These are phyloP conservation scores for Adelphocoris suturalis DNA, from an alignment of 2,888 invertebrate species.

Conservation along the genomic window DNA sequence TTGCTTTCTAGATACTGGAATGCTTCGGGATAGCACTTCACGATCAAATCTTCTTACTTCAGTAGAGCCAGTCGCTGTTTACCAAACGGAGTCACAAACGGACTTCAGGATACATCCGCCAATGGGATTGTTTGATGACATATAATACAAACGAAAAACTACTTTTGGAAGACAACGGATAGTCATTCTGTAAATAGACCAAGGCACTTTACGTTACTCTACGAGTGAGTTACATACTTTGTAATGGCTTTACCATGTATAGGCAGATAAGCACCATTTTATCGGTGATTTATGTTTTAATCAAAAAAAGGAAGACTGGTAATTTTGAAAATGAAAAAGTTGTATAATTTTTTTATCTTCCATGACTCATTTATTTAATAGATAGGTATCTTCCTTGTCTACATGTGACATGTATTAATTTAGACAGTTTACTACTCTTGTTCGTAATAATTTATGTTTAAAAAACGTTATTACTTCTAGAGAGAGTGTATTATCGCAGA, in stretches of 20 bases:
- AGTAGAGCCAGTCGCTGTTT: slow-evolving; percentile 74
- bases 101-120: slow-evolving; percentile 81
- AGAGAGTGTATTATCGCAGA: too few species aligned
- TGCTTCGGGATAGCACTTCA: slow-evolving; percentile 74
- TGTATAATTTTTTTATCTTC: neutral
- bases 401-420: too few species aligned
- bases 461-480: too few species aligned
- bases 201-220: neutral
- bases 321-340: neutral
- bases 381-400: too few species aligned
- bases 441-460: too few species aligned
- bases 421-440: too few species aligned
- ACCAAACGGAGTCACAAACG: slow-evolving; percentile 76
- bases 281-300: neutral
- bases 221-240: neutral
- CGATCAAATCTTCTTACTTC: slow-evolving; percentile 74
- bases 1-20: slow-evolving; percentile 63
- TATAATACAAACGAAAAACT: slow-evolving; percentile 79
- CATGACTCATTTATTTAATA: neutral
- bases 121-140: slow-evolving; percentile 90
- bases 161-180: neutral
- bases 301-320: slow-evolving; percentile 17
- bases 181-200: neutral
- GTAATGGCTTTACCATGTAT: neutral
- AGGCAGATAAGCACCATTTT: neutral